Conservation (phyloP, 2,113 vertebrate species). For the Heterochromis multidens region DNA sequence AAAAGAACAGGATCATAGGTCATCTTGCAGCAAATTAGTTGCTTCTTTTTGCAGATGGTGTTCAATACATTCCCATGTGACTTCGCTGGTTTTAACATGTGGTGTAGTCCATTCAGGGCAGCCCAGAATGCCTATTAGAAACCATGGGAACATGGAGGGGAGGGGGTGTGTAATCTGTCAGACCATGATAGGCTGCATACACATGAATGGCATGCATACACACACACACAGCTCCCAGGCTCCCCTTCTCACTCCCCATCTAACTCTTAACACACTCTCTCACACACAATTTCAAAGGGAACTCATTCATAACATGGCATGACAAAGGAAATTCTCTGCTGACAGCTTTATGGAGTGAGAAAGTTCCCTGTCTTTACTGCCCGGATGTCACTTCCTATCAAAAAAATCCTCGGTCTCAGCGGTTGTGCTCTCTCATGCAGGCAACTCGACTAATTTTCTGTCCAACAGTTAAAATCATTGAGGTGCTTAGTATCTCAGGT, state of each 20-base stretch:
- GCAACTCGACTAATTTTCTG: slow-evolving; percentile 20
- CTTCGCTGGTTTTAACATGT: slow-evolving; percentile 46
- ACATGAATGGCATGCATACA: neutral
- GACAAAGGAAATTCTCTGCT: slow-evolving; percentile 65
- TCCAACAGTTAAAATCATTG: slow-evolving; percentile 40
- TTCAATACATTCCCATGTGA: slow-evolving; percentile 47
- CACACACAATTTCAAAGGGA: slow-evolving; percentile 40
- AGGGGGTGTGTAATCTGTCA: slow-evolving; percentile 35
- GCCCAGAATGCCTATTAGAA: slow-evolving; percentile 56
- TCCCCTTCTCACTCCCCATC: neutral
- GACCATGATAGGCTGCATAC: neutral
- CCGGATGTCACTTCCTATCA: slow-evolving; percentile 66
- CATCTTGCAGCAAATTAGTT: slow-evolving; percentile 24
- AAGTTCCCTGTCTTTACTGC: slow-evolving; percentile 48
- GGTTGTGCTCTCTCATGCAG: slow-evolving; percentile 3
- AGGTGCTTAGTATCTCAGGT: slow-evolving; percentile 35
- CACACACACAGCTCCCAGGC: neutral
- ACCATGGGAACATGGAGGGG: slow-evolving; percentile 57
- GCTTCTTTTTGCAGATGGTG: slow-evolving; percentile 30
- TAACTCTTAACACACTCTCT: neutral
- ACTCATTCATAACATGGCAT: slow-evolving; percentile 61
- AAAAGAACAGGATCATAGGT: slow-evolving; percentile 10
- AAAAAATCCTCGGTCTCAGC: slow-evolving; percentile 17
- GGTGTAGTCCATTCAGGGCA: slow-evolving; percentile 37
- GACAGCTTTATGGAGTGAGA: slow-evolving; percentile 72